Percentiles rank a stretch among this genome's conserved stretches.
phyloP scores from a whole-genome alignment of 2,113 vertebrate species.

The Macquaria ambigua region DNA sequence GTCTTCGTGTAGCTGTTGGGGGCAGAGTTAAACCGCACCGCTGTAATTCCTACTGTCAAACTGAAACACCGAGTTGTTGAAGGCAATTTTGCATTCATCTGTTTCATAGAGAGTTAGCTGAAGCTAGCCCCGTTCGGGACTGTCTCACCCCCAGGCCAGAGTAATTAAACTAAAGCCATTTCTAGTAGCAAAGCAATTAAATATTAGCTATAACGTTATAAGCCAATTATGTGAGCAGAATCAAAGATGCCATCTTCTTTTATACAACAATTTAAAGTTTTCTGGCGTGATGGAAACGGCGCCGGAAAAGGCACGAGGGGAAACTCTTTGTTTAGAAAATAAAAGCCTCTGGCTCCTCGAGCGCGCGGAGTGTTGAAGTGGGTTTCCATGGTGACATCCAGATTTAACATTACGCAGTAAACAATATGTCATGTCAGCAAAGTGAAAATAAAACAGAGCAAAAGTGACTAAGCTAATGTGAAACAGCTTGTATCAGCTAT shows the following conservation, averaged over 20 bases:
- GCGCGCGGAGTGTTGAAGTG: background rate
- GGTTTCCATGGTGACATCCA: constrained; percentile 14
- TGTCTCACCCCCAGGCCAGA: too few relatives aligned
- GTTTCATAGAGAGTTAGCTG: background rate
- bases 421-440: too few relatives aligned
- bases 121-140: too few relatives aligned
- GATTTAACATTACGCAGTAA: background rate
- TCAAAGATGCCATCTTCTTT: background rate
- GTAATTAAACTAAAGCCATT: background rate
- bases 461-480: background rate
- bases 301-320: background rate
- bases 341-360: background rate
- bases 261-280: background rate
- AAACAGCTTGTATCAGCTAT: background rate
- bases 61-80: too few relatives aligned
- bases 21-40: too few relatives aligned
- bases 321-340: constrained; percentile 19
- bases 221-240: background rate
- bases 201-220: background rate
- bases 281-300: background rate
- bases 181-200: background rate
- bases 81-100: background rate
- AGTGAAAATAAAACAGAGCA: background rate
- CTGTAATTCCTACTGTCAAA: too few relatives aligned
- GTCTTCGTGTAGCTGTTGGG: background rate